Base-by-base conservation (phyloP, 2,113 vertebrate genomes). In the Phylloscopus trochiloides region DNA sequence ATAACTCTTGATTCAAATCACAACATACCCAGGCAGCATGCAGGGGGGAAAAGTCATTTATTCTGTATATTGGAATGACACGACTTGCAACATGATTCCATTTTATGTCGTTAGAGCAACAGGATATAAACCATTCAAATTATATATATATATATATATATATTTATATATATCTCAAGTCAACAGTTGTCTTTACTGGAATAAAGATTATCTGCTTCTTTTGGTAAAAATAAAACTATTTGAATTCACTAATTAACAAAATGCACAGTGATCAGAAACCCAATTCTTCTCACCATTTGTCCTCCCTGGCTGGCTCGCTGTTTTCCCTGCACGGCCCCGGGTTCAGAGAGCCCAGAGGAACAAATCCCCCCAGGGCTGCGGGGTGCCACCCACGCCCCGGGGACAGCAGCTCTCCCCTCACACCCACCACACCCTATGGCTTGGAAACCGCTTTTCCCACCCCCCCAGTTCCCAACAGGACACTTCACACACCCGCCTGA, bases 11-110 rank as follows among this genome's bases (percentile, higher is more conserved):
- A 95, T 94, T 97, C 96, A 97, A 98, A 98, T 97, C 97, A 98
- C 96, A 98, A 97, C 95, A 95, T 98, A 98, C 97, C 96, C 98
- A 98, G 97, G 98, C 98, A 98, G 97, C 98, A 98, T 98, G 98
- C 98, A 98, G 96, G 97, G 96, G 40, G 12, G 5, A 95, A 97
- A 97, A 98, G 95, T 97, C 7, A 89, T 98, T 98, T 98, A 98
- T 98, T 97, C 97, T 97, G 85, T 97, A 97, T 84, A 96, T 97
- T 93, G 96, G 88, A 97, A 98, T 97, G 95, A 97, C 95, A 97
- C 61, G 96, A 91, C 96, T 98, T 96, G 96, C 95, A 98, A 95
- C 93, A 94, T 96, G 90, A 94, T 98, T 98, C 95, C 93, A 88
- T 96, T 96, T 97, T 93, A 96, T 94, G 96, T 97, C 91, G 72